These are phyloP conservation scores for Psittacula derbiana DNA, from an alignment of 2,797 vertebrate genomes.

Conservation along the genomic window DNA sequence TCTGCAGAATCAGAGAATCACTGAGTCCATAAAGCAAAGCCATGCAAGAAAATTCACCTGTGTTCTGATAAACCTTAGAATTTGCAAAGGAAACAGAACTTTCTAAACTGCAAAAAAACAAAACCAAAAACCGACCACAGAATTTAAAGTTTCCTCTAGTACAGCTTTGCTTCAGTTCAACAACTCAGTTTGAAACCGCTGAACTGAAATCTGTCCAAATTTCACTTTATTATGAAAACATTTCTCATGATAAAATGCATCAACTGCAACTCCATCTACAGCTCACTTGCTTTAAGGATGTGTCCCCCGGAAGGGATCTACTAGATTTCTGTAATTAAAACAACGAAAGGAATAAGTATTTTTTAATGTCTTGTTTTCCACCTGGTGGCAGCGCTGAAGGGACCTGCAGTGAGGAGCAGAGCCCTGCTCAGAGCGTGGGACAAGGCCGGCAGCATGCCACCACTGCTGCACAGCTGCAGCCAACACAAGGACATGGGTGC, in stretches of 20 bases:
- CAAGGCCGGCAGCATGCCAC: accelerated
- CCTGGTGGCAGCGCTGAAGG: background rate
- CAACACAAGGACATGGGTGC: accelerated
- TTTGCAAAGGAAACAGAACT: background rate
- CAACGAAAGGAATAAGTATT: background rate
- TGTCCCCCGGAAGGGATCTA: background rate
- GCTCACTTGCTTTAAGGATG: background rate
- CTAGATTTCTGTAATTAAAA: background rate
- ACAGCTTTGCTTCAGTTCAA: background rate
- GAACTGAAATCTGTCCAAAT: background rate
- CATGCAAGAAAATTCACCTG: background rate
- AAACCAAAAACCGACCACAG: background rate
- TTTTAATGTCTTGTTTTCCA: background rate
- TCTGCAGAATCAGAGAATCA: background rate
- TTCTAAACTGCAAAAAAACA: background rate
- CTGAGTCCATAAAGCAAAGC: background rate
- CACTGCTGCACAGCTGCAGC: accelerated
- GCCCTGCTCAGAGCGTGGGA: background rate
- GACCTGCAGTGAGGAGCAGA: background rate
- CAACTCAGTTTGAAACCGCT: background rate
- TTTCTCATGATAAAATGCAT: background rate
- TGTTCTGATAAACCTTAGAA: background rate
- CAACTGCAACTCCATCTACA: background rate
- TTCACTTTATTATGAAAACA: background rate
- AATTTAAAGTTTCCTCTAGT: background rate